Conservation (phyloP, 2,888 invertebrate species). For the Tetragonula carbonaria region DNA sequence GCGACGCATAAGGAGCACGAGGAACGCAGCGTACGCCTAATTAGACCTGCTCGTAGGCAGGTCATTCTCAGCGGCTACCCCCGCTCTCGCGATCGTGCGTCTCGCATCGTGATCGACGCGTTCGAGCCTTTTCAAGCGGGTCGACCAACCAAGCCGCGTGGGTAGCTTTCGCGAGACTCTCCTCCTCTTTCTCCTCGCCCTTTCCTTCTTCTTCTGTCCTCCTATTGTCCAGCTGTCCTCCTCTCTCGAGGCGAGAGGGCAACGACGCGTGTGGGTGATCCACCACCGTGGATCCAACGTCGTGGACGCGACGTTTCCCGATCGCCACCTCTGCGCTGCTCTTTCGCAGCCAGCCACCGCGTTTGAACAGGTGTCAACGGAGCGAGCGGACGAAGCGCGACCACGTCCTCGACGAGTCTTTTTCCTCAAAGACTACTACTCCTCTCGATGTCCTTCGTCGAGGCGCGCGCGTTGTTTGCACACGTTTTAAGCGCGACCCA, state of each 20-base stretch:
- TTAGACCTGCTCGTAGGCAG: conserved; percentile 68
- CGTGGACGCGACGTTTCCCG: conserved; percentile 47
- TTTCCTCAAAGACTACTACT: not conserved
- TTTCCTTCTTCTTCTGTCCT: conserved; percentile 61
- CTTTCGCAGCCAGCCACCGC: conserved; percentile 50
- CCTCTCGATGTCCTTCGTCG: not conserved
- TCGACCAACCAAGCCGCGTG: conserved; percentile 62
- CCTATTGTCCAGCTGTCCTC: conserved; percentile 44
- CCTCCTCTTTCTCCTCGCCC: conserved; percentile 30
- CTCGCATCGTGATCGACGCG: conserved; percentile 31
- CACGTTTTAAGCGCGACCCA: conserved; percentile 43
- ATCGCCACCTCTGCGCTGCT: conserved; percentile 51
- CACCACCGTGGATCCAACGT: conserved; percentile 22
- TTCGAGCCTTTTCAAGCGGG: conserved; percentile 63
- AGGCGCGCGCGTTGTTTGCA: conserved; percentile 32
- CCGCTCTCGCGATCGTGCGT: conserved; percentile 55
- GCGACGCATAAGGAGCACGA: conserved; percentile 47
- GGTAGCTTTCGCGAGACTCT: conserved; percentile 62
- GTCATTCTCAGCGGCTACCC: conserved; percentile 65
- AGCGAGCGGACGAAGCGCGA: conserved; percentile 33
- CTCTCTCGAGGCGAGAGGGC: conserved; percentile 60
- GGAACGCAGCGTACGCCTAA: conserved; percentile 60
- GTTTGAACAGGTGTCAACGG: conserved; percentile 73
- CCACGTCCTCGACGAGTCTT: conserved; percentile 33
- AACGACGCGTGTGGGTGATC: conserved; percentile 50